Percentiles rank a stretch among this genome's conserved stretches.
Conservation (phyloP, 1,140 invertebrate genomes). For the Dinoponera quadriceps region DNA sequence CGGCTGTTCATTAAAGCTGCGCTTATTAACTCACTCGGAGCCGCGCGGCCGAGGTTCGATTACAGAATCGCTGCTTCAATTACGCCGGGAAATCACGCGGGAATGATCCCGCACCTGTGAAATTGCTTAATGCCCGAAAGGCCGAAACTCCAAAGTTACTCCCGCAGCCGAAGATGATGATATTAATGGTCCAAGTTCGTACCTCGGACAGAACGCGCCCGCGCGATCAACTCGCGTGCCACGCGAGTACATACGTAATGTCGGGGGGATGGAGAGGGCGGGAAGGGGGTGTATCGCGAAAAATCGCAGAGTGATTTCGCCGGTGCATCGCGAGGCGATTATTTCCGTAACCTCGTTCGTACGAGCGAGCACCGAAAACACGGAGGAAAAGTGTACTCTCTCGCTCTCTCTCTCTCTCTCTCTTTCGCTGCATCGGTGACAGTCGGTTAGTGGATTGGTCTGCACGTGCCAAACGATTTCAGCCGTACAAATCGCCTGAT, state of each 20-base stretch:
- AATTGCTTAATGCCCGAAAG: constrained; percentile 45
- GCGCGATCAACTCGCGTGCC: neutral
- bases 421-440: too few species aligned
- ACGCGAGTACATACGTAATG: neutral
- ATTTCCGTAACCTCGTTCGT: neutral
- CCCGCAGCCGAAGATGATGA: neutral
- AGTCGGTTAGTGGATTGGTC: too few species aligned
- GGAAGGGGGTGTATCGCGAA: neutral
- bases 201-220: neutral
- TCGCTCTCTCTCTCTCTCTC: too few species aligned
- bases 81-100: constrained; percentile 34
- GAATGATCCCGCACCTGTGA: constrained; percentile 37
- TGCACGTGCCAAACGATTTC: too few species aligned
- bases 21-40: constrained; percentile 28
- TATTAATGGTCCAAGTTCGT: constrained; percentile 46
- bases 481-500: too few species aligned
- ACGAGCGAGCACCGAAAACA: neutral
- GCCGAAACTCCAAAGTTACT: constrained; percentile 31
- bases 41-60: neutral
- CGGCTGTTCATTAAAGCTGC: constrained; percentile 17
- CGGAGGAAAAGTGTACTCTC: neutral
- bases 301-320: constrained; percentile 16
- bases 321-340: constrained; percentile 20
- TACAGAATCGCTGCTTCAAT: constrained; percentile 38
- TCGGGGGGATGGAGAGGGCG: too few species aligned